Evolutionary conservation across 2,797 vertebrate species (phyloP), one percentile per base, ranked within the genome.

Genomic region (Sternotherus odoratus): DNA sequence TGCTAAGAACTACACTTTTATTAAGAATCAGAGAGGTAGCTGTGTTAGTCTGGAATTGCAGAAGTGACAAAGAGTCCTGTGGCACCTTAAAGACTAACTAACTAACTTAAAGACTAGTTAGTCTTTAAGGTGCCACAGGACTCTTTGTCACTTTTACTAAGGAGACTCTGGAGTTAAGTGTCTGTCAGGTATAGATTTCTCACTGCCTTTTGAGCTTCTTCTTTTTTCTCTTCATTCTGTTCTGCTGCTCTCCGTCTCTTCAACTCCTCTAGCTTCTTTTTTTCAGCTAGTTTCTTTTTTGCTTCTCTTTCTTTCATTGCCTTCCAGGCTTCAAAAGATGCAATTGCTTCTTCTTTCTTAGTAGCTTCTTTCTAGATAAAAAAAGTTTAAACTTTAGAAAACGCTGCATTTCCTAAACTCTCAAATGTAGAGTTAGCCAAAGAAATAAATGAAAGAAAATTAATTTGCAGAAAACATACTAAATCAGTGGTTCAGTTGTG

Each of bases 291-390:
- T 63, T 96, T 98, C 98, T 98, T 69, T 69, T 69, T 98, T 79
- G 99, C 96, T 89, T 95, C 97, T 85, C 98, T 98, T 51, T 88
- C 94, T 95, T 99, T 99, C 96, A 98, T 99, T 86, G 98, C 97
- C 94, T 99, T 99, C 99, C 99, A 99, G 36, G 99, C 99, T 90
- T 98, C 97, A 92, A 98, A 99, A 24, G 99, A 99, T 9, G 98
- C 98, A 90, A 97, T 93, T 23, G 99, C 98, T 84, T 99, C 99
- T 87, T 98, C 98, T 96, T 95, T 99, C 97, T 99, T 99, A 87
- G 97, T 91, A 39, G 97, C 97, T 95, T 97, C 98, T 78, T 99
- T 97, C 99, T 99, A 84, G 79, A 96, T 93, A 89, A 86, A 53
- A 96, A 87, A 56, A 81, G 53, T 51, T 15, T 43, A 86, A 1